A percentile compares a stretch with the other conserved stretches of the same genome.
Evolutionary conservation across 1,140 invertebrate genomes (phyloP).

Genomic region (Thalassaphorura encarpata): DNA sequence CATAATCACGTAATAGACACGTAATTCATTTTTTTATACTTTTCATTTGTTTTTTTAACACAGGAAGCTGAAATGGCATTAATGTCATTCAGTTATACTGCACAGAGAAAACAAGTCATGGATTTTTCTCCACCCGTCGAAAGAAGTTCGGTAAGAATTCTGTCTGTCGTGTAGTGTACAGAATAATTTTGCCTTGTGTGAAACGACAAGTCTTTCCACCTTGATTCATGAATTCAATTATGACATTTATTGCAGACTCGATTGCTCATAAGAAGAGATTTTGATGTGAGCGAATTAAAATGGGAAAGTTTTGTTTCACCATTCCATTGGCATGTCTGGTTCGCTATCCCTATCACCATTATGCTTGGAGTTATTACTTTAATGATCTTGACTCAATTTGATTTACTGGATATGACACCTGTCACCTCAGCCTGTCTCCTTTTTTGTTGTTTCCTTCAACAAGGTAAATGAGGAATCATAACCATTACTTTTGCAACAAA

Average conservation of each 20-base stretch:
- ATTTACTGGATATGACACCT: slow-evolving; percentile 13
- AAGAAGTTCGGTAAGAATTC: slow-evolving; percentile 20
- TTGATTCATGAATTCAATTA: neutral
- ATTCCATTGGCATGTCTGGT: slow-evolving; percentile 25
- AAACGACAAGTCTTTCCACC: neutral
- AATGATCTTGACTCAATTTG: slow-evolving; percentile 9
- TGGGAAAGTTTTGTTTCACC: slow-evolving; percentile 19
- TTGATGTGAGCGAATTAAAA: slow-evolving; percentile 21
- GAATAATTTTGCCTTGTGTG: neutral
- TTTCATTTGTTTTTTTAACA: too few relatives aligned
- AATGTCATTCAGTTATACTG: slow-evolving; percentile 25
- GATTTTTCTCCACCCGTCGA: slow-evolving; percentile 27
- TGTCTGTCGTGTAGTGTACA: neutral
- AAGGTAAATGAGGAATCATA: slow-evolving; percentile 9
- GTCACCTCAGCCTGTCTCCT: slow-evolving; percentile 18
- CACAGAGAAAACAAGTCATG: slow-evolving; percentile 15
- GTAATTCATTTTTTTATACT: too few relatives aligned
- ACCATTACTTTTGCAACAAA: neutral
- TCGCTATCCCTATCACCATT: slow-evolving; percentile 16
- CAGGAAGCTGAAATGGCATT: slow-evolving; percentile 28
- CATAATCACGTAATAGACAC: too few relatives aligned
- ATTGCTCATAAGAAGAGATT: slow-evolving; percentile 23
- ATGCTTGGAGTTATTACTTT: slow-evolving; percentile 18
- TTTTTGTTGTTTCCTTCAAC: slow-evolving; percentile 20
- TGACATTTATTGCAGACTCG: slow-evolving; percentile 10